These are phyloP conservation scores for Trypoxylon attenuatum DNA, from an alignment of 2,888 invertebrate species.

Conservation along the genomic window DNA sequence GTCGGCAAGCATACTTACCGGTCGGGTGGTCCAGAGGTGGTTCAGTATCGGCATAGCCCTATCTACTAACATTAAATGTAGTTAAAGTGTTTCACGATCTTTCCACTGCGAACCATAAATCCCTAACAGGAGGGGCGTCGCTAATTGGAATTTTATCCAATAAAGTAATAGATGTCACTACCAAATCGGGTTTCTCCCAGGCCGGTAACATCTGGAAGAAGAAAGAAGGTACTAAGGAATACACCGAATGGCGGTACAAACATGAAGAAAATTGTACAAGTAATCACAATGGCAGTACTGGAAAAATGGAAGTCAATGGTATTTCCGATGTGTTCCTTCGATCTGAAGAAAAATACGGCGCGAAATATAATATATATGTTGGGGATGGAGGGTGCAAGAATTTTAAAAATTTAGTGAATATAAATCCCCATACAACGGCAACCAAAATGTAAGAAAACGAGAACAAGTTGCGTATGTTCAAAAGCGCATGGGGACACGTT, in stretches of 20 bases:
- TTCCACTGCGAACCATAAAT: too few species aligned
- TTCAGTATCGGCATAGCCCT: too few species aligned
- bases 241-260: not conserved
- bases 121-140: not conserved
- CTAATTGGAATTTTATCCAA: not conserved
- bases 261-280: not conserved
- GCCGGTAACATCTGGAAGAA: not conserved
- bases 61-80: too few species aligned
- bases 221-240: not conserved
- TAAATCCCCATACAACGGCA: not conserved
- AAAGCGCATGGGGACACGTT: constrained; percentile 1
- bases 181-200: not conserved
- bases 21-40: too few species aligned
- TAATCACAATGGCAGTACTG: not conserved
- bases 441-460: not conserved
- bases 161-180: not conserved
- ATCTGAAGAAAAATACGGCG: not conserved
- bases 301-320: not conserved
- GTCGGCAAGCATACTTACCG: too few species aligned
- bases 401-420: not conserved
- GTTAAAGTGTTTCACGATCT: too few species aligned
- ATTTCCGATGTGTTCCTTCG: not conserved
- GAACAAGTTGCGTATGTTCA: constrained; percentile 9
- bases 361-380: constrained; percentile 8
- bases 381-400: constrained; percentile 6